These are phyloP conservation scores for Jacana jacana DNA, from an alignment of 2,113 vertebrate genomes.

Conservation along the genomic window DNA sequence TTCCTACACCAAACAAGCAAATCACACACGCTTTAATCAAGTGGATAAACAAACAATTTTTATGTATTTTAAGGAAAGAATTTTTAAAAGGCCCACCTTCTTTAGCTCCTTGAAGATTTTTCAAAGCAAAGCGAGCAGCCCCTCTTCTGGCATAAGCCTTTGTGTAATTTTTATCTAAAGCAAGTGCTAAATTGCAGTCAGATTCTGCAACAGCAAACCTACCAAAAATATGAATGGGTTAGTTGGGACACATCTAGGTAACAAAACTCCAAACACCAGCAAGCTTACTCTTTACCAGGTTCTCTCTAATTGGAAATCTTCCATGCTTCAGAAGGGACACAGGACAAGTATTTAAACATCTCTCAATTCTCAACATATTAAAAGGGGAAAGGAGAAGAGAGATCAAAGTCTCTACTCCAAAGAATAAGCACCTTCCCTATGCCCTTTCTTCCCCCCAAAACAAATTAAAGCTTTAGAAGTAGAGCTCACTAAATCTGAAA, in stretches of 20 bases:
- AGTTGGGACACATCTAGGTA: neutral
- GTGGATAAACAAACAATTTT: neutral
- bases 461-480: neutral
- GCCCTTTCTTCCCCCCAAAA: neutral
- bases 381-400: neutral
- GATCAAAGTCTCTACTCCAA: neutral
- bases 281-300: neutral
- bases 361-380: neutral
- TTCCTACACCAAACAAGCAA: neutral
- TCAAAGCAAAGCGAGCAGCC: slow-evolving; percentile 82
- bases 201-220: slow-evolving; percentile 94
- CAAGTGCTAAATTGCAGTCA: slow-evolving; percentile 93
- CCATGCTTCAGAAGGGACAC: neutral
- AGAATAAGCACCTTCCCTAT: neutral
- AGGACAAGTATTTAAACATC: neutral
- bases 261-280: neutral
- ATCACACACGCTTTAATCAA: neutral
- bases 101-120: slow-evolving; percentile 85
- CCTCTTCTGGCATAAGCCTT: slow-evolving; percentile 90
- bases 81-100: slow-evolving; percentile 75
- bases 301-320: neutral
- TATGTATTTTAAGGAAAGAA: neutral
- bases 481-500: neutral
- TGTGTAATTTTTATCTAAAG: slow-evolving; percentile 83
- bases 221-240: neutral